Evolutionary conservation across 1,140 invertebrate genomes (phyloP).

Genomic region (Heliconius eleuchia): DNA sequence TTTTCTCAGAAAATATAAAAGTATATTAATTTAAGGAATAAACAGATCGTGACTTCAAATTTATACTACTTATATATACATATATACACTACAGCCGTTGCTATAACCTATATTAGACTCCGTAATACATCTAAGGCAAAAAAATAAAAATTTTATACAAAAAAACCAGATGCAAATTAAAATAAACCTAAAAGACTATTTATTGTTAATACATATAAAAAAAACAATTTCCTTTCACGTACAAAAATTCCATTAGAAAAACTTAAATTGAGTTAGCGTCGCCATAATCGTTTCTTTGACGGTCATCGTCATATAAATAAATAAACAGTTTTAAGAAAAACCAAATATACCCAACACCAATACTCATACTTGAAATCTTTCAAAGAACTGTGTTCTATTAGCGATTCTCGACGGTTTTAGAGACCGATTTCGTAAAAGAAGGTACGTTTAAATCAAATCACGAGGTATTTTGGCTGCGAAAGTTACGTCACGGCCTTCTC

Average conservation of each 20-base stretch:
- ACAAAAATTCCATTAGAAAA: not conserved
- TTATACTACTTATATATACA: not conserved
- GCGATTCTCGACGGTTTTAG: conserved; percentile 33
- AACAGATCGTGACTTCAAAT: no score
- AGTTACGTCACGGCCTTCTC: conserved; percentile 67
- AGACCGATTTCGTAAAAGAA: conserved; percentile 33
- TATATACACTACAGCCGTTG: not conserved
- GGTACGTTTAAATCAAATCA: conserved; percentile 27
- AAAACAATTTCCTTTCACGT: not conserved
- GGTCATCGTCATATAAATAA: not conserved
- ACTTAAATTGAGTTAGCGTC: not conserved
- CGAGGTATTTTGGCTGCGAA: conserved; percentile 64
- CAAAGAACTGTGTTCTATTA: conserved; percentile 30
- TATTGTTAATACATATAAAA: no score
- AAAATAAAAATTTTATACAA: no score
- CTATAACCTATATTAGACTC: no score
- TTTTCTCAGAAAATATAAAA: no score
- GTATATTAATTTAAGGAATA: no score
- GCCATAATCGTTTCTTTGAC: not conserved
- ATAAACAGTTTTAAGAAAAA: not conserved
- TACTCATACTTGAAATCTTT: not conserved
- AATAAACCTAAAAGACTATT: no score
- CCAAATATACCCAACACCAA: not conserved
- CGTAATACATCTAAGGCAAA: no score
- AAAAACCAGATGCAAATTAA: not conserved